phyloP scores from a whole-genome alignment of 2,888 invertebrate genomes.

The Drosophila subquinaria region DNA sequence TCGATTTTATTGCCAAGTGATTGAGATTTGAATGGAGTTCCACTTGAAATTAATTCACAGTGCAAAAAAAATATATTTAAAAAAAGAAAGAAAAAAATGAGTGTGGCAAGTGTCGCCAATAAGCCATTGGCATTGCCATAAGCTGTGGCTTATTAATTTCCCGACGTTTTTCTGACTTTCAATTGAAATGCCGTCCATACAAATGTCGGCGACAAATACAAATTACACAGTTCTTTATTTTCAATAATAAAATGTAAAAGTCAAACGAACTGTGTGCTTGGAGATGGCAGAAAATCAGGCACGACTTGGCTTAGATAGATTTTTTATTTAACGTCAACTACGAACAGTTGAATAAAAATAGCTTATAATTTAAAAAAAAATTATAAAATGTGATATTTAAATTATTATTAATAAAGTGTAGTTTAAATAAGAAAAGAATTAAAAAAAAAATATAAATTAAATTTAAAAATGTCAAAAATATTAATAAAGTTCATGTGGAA shows the following conservation, averaged over 20 bases:
- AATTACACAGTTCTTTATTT: slow-evolving; percentile 31
- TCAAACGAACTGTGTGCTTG: background rate
- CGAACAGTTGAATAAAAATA: too few species aligned
- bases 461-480: background rate
- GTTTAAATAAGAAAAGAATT: too few species aligned
- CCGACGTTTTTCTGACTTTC: slow-evolving; percentile 25
- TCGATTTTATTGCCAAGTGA: slow-evolving; percentile 81
- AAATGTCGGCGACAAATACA: slow-evolving; percentile 48
- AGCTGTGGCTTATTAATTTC: slow-evolving; percentile 71
- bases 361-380: too few species aligned
- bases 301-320: background rate
- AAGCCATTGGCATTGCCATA: slow-evolving; percentile 64
- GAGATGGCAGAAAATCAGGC: slow-evolving; percentile 17
- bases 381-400: too few species aligned
- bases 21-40: slow-evolving; percentile 73
- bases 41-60: slow-evolving; percentile 52
- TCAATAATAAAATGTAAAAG: slow-evolving; percentile 23
- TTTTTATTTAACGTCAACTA: too few species aligned
- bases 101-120: slow-evolving; percentile 53
- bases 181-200: slow-evolving; percentile 33
- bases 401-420: too few species aligned
- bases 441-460: background rate
- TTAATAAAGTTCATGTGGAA: background rate
- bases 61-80: slow-evolving; percentile 5
- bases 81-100: slow-evolving; percentile 10